Evolutionary conservation across 2,797 vertebrate genomes (phyloP).

Genomic region (Sebastes steindachneri): DNA sequence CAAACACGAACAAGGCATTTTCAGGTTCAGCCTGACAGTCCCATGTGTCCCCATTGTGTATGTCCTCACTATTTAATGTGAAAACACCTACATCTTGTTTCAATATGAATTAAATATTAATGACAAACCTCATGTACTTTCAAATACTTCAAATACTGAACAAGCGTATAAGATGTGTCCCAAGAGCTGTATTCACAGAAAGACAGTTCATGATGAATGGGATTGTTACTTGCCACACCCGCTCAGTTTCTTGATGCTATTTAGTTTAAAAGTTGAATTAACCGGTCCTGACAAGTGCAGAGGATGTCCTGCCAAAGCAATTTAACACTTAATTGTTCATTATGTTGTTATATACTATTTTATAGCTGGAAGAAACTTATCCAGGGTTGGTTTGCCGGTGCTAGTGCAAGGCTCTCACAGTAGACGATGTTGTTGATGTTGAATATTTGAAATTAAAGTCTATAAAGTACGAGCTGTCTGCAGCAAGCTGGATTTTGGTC

Average conservation of each 20-base stretch:
- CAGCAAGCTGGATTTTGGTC: neutral
- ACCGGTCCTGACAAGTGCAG: neutral
- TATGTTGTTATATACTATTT: neutral
- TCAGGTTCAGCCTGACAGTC: neutral
- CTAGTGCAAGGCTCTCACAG: neutral
- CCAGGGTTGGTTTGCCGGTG: neutral
- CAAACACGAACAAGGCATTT: neutral
- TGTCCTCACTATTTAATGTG: neutral
- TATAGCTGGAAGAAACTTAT: neutral
- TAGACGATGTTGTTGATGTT: neutral
- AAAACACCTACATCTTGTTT: neutral
- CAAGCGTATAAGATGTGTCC: neutral
- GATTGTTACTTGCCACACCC: neutral
- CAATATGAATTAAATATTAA: neutral
- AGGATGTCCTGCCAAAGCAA: neutral
- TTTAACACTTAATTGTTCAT: conserved; percentile 14
- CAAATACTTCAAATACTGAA: neutral
- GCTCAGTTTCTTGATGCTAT: neutral
- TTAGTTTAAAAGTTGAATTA: neutral
- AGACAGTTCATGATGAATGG: neutral
- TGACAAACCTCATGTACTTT: neutral
- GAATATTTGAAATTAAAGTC: neutral
- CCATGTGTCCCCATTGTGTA: neutral
- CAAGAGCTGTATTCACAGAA: neutral
- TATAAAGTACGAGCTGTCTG: neutral